Conservation (phyloP, 92 coral and sea anemone species). For the Plumapathes pennacea region DNA sequence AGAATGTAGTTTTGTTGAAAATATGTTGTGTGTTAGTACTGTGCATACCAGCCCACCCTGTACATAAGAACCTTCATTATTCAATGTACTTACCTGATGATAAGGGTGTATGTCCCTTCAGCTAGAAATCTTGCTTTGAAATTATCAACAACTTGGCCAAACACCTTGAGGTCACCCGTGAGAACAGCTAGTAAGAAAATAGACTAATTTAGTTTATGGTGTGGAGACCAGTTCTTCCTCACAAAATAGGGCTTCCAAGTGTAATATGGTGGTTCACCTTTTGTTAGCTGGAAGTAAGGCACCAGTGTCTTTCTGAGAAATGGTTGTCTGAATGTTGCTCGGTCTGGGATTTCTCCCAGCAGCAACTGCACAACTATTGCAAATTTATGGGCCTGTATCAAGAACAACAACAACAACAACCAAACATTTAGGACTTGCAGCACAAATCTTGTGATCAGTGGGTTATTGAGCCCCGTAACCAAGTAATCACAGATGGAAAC, state of each 20-base stretch:
- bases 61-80: too few relatives aligned
- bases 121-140: slow-evolving; percentile 91
- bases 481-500: too few relatives aligned
- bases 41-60: too few relatives aligned
- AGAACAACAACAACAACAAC: not conserved
- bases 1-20: too few relatives aligned
- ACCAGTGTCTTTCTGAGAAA: slow-evolving; percentile 89
- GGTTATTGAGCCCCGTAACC: too few relatives aligned
- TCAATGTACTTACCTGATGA: slow-evolving; percentile 64
- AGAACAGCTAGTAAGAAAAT: slow-evolving; percentile 70
- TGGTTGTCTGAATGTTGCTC: slow-evolving; percentile 93
- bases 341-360: slow-evolving; percentile 98
- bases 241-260: too few relatives aligned
- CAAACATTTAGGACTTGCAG: not conserved
- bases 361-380: slow-evolving; percentile 95
- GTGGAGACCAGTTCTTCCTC: too few relatives aligned
- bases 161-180: slow-evolving; percentile 94
- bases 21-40: too few relatives aligned
- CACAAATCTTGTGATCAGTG: too few relatives aligned
- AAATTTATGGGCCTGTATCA: slow-evolving; percentile 96
- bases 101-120: slow-evolving; percentile 92
- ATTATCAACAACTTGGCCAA: slow-evolving; percentile 89
- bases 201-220: too few relatives aligned
- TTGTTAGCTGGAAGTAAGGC: slow-evolving; percentile 96
- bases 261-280: slow-evolving; percentile 69